A percentile compares a stretch with the other conserved stretches of the same genome.
Evolutionary conservation across 2,797 vertebrate species (phyloP).

Genomic region (Gymnothorax reevesii): DNA sequence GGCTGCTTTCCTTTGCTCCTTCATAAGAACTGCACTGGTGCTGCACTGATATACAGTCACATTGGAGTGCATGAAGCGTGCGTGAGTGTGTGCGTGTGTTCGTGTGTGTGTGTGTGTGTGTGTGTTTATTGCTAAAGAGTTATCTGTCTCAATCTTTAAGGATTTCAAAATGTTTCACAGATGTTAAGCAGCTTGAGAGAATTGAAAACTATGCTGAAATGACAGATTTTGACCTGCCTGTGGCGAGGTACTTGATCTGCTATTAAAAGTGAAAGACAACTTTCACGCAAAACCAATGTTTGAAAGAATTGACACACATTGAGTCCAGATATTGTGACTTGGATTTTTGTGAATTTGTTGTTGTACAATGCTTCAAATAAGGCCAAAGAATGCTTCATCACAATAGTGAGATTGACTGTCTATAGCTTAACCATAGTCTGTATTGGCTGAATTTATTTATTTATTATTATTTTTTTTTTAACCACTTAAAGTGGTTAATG

Average conservation of each 20-base stretch:
- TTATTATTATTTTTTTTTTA: too few relatives aligned
- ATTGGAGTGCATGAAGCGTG: neutral
- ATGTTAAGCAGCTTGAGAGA: neutral
- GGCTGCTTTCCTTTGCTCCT: neutral
- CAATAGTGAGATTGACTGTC: too few relatives aligned
- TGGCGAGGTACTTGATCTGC: neutral
- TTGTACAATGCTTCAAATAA: too few relatives aligned
- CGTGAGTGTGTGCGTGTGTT: neutral
- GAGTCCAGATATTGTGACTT: too few relatives aligned
- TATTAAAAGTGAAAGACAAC: neutral
- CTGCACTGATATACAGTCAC: neutral
- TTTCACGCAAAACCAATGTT: too few relatives aligned
- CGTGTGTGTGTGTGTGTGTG: neutral
- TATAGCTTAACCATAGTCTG: too few relatives aligned
- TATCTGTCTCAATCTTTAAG: neutral
- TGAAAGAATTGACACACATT: too few relatives aligned
- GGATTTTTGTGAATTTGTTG: too few relatives aligned
- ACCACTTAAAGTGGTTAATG: too few relatives aligned
- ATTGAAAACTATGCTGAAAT: neutral
- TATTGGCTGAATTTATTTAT: too few relatives aligned
- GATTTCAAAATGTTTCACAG: neutral
- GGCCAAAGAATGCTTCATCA: too few relatives aligned
- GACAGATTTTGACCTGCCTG: neutral
- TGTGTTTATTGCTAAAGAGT: neutral
- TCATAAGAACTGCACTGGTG: neutral